phyloP scores from a whole-genome alignment of 2,888 invertebrate species.

The Meteorus colon region DNA sequence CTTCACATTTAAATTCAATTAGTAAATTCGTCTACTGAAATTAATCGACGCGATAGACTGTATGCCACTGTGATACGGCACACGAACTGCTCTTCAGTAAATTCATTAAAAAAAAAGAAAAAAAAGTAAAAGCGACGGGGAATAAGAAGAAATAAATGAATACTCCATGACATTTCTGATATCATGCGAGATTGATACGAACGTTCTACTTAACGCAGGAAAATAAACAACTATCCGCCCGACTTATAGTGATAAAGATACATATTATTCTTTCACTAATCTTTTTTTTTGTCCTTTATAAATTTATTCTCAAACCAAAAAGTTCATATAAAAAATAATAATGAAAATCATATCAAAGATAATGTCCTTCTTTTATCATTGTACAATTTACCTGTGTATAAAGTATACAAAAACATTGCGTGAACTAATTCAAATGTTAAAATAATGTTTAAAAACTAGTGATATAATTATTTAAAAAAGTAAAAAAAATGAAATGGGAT shows the following conservation, averaged over 20 bases:
- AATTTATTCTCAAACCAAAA: not conserved
- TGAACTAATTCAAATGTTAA: not conserved
- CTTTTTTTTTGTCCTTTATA: not conserved
- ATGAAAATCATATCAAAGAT: not conserved
- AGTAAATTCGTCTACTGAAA: too few relatives aligned
- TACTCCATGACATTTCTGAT: constrained; percentile 14
- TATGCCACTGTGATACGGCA: too few relatives aligned
- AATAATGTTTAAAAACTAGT: not conserved
- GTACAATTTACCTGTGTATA: not conserved
- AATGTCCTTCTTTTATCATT: not conserved
- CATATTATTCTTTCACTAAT: not conserved
- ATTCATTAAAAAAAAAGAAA: not conserved
- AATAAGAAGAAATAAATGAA: too few relatives aligned
- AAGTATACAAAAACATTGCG: not conserved
- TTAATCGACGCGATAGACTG: too few relatives aligned
- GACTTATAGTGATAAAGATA: constrained; percentile 5
- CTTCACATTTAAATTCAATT: too few relatives aligned
- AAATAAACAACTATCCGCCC: constrained; percentile 19
- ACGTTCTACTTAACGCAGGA: constrained; percentile 16
- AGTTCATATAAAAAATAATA: not conserved
- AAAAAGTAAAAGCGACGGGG: not conserved
- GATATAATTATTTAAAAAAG: constrained; percentile 2
- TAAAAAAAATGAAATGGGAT: not conserved
- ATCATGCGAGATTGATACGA: not conserved
- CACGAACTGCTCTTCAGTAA: not conserved